Evolutionary conservation across 2,113 vertebrate species (phyloP).

Genomic region (Ornithorhynchus anatinus): DNA sequence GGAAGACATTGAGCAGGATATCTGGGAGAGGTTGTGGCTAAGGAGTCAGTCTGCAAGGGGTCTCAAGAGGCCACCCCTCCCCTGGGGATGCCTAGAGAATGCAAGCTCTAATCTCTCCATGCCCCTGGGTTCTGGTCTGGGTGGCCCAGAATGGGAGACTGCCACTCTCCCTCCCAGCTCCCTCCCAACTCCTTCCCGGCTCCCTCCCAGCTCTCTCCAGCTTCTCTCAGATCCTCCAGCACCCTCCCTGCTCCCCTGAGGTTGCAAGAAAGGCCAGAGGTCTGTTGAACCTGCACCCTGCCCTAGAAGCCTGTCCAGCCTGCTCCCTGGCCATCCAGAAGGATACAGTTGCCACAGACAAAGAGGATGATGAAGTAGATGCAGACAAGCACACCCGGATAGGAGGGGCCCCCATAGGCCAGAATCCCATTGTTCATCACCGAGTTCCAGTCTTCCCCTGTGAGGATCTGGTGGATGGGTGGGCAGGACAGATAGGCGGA

Average conservation of each 20-base stretch:
- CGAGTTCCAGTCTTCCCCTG: conserved; percentile 92
- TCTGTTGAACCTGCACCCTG: no score
- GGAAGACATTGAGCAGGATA: conserved; percentile 96
- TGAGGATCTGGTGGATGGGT: conserved; percentile 79
- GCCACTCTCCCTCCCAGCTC: not conserved
- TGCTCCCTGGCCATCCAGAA: no score
- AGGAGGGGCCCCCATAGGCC: conserved; percentile 88
- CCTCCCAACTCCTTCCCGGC: not conserved
- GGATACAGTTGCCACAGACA: conserved; percentile 97
- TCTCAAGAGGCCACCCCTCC: not conserved
- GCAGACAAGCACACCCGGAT: conserved; percentile 90
- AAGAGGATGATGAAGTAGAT: conserved; percentile 95
- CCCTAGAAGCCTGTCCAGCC: no score
- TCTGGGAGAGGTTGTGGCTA: conserved; percentile 73
- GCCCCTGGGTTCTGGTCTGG: not conserved
- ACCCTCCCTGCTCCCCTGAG: not conserved
- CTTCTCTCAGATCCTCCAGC: not conserved
- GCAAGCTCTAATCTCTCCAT: fast-evolving
- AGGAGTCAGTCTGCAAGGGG: conserved; percentile 58
- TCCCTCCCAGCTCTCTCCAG: not conserved
- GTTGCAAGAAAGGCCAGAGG: no score
- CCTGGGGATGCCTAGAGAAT: not conserved
- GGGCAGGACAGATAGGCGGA: no score
- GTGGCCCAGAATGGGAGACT: not conserved
- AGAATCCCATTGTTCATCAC: conserved; percentile 96